These are phyloP conservation scores for Laterallus jamaicensis DNA, from an alignment of 2,113 vertebrate genomes.

Conservation along the genomic window DNA sequence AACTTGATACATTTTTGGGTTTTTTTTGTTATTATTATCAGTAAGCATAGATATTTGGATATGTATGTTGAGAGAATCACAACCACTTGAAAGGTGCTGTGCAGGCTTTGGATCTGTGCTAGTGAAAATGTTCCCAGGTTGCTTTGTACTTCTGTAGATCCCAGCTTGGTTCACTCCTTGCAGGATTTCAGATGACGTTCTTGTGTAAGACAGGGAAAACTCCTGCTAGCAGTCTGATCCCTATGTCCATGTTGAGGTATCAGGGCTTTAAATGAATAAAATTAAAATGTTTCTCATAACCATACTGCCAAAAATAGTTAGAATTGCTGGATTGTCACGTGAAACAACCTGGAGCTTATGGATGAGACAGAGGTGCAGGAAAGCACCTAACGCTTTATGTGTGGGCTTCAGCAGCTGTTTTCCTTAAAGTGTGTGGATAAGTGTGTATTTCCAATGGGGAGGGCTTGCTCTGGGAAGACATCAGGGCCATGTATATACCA, in stretches of 20 bases:
- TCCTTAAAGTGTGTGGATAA: background rate
- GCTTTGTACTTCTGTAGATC: background rate
- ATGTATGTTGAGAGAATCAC: background rate
- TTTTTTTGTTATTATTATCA: no score
- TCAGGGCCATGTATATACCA: rapidly evolving
- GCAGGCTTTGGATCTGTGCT: background rate
- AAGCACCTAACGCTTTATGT: rapidly evolving
- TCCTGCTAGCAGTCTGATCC: background rate
- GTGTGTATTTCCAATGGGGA: rapidly evolving
- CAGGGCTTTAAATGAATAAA: background rate
- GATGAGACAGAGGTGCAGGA: background rate
- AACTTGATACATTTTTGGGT: background rate
- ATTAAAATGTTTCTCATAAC: rapidly evolving
- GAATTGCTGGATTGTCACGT: background rate
- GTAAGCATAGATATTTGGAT: background rate
- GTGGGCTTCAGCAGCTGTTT: background rate
- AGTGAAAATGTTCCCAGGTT: background rate
- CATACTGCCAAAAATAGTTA: background rate
- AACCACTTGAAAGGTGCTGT: background rate
- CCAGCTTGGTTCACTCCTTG: background rate
- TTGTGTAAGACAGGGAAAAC: background rate
- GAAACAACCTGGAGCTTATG: background rate
- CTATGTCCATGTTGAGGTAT: background rate
- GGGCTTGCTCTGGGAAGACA: background rate
- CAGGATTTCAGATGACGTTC: background rate